phyloP scores from a whole-genome alignment of 2,888 invertebrate genomes.

The Tribolium freemani region DNA sequence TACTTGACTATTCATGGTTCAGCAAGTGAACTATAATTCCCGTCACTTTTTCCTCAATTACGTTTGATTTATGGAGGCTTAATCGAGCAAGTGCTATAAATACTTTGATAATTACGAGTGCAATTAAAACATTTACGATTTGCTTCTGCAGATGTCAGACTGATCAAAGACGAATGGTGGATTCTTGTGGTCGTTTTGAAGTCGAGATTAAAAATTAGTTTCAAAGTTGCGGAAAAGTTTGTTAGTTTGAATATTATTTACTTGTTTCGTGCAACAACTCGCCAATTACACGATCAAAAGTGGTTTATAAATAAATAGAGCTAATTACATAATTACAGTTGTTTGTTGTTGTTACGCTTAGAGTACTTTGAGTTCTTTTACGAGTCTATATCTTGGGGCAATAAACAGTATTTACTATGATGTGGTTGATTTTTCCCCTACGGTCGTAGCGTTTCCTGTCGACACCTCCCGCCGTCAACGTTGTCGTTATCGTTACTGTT shows the following conservation, averaged over 20 bases:
- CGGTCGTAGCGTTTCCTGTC: background rate
- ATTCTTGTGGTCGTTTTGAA: background rate
- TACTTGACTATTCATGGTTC: background rate
- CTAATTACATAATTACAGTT: conserved; percentile 25
- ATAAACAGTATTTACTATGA: background rate
- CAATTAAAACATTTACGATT: conserved; percentile 17
- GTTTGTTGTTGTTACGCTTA: conserved; percentile 27
- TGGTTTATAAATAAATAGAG: conserved; percentile 23
- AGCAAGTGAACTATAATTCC: background rate
- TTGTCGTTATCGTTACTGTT: background rate
- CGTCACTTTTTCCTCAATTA: conserved; percentile 12
- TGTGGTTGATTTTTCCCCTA: background rate
- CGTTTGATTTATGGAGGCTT: conserved; percentile 9
- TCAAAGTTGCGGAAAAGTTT: conserved; percentile 13
- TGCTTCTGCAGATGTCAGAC: conserved; percentile 8
- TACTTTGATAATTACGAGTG: background rate
- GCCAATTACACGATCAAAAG: conserved; percentile 13
- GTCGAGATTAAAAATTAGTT: background rate
- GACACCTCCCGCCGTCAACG: background rate
- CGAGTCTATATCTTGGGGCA: background rate
- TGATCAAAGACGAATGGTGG: background rate
- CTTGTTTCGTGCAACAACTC: conserved; percentile 17
- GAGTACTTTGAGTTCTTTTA: conserved; percentile 14
- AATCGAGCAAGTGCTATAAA: conserved; percentile 4
- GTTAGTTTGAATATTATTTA: conserved; percentile 19